Conservation (phyloP, 2,797 vertebrate species). For the Poecilia picta region DNA sequence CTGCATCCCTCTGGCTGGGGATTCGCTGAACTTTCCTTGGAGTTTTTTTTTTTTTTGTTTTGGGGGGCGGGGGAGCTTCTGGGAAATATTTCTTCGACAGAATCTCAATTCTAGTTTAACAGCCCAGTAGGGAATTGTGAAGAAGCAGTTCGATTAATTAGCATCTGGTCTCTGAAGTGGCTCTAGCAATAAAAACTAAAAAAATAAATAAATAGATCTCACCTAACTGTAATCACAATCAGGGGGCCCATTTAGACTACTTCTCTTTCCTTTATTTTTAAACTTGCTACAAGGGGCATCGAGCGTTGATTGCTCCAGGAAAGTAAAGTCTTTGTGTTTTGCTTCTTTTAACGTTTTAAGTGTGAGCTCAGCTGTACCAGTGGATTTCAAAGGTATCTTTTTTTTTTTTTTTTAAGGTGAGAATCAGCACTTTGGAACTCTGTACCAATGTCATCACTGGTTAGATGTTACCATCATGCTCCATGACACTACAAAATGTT, state of each 20-base stretch:
- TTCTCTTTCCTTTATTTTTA: conserved; percentile 8
- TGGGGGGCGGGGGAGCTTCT: conserved; percentile 11
- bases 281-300: conserved; percentile 35
- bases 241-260: conserved; percentile 64
- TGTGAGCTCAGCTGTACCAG: conserved; percentile 59
- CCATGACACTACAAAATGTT: conserved; percentile 88
- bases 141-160: conserved; percentile 42
- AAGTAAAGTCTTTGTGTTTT: conserved; percentile 32
- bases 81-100: conserved; percentile 42
- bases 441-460: conserved; percentile 63
- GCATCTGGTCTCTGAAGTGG: conserved; percentile 63
- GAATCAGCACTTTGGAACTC: neutral
- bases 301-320: conserved; percentile 47
- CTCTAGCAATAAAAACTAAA: conserved; percentile 64
- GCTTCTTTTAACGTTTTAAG: neutral
- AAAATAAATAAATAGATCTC: conserved; percentile 50
- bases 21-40: conserved; percentile 12
- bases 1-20: conserved; percentile 20
- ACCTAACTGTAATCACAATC: conserved; percentile 61
- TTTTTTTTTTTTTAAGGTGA: neutral
- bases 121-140: conserved; percentile 22
- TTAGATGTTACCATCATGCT: conserved; percentile 73
- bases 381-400: conserved; percentile 48
- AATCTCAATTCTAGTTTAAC: conserved; percentile 27
- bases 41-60: conserved; percentile 16